Evolutionary conservation across 2,888 invertebrate genomes (phyloP).

Genomic region (Belgica antarctica): DNA sequence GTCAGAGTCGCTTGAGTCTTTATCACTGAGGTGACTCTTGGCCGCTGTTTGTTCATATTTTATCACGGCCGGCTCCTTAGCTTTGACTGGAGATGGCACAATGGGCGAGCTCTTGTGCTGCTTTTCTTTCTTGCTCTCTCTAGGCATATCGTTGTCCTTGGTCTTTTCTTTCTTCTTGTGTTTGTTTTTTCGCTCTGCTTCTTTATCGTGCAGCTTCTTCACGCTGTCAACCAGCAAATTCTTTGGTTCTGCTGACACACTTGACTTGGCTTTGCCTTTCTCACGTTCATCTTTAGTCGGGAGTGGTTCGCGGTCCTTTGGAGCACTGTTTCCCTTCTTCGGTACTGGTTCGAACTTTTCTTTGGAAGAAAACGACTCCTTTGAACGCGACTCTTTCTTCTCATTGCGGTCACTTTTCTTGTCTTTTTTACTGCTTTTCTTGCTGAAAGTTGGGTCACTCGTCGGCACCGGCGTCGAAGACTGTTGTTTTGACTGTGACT

Average conservation of each 20-base stretch:
- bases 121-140: constrained; percentile 55
- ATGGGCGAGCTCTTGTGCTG: constrained; percentile 49
- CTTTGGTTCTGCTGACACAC: constrained; percentile 47
- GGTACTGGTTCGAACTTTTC: constrained; percentile 10
- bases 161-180: constrained; percentile 67
- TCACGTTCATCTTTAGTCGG: constrained; percentile 1
- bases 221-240: constrained; percentile 45
- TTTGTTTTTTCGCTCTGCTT: constrained; percentile 61
- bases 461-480: constrained; percentile 50
- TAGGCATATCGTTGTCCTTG: constrained; percentile 64
- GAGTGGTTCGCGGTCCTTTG: constrained; percentile 1
- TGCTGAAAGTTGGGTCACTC: constrained; percentile 48
- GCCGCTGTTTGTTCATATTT: constrained; percentile 30
- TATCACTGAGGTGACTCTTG: constrained; percentile 50
- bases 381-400: constrained; percentile 48
- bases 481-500: constrained; percentile 46
- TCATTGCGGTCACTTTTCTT: constrained; percentile 63
- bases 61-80: not conserved
- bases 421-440: constrained; percentile 58
- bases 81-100: constrained; percentile 43
- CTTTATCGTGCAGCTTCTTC: constrained; percentile 57
- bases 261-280: constrained; percentile 36
- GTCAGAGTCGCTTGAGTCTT: constrained; percentile 50
- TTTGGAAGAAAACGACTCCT: not conserved
- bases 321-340: not conserved